Evolutionary conservation across 2,113 vertebrate genomes (phyloP).

Genomic region (Chrysemys picta): DNA sequence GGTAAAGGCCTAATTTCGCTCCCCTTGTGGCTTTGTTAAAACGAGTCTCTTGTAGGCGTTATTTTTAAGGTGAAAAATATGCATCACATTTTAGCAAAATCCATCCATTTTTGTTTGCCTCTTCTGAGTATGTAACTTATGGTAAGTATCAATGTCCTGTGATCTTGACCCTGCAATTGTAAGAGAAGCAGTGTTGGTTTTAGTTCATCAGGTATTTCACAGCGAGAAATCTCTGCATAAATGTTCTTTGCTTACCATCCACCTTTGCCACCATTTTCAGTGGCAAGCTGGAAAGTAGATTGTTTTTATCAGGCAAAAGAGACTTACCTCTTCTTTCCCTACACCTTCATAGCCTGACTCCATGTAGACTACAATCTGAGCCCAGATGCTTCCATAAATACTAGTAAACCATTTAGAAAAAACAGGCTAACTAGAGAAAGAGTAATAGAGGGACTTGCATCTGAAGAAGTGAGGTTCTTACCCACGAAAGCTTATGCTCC

Average conservation of each 20-base stretch:
- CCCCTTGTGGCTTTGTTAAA: accelerated
- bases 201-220: not conserved
- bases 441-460: not conserved
- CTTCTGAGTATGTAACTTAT: not conserved
- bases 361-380: not conserved
- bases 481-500: no score
- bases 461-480: no score
- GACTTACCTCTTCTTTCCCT: not conserved
- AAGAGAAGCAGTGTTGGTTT: not conserved
- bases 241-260: not conserved
- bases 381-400: not conserved
- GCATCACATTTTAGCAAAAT: not conserved
- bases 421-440: not conserved
- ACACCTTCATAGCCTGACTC: not conserved
- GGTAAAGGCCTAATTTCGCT: not conserved
- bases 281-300: not conserved
- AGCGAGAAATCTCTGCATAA: not conserved
- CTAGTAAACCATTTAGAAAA: not conserved
- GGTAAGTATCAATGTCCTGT: not conserved
- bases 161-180: not conserved
- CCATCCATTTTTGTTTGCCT: not conserved
- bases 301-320: not conserved
- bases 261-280: not conserved
- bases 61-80: not conserved
- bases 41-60: not conserved